phyloP scores from a whole-genome alignment of 2,797 vertebrate genomes.

The Nyctibius grandis region DNA sequence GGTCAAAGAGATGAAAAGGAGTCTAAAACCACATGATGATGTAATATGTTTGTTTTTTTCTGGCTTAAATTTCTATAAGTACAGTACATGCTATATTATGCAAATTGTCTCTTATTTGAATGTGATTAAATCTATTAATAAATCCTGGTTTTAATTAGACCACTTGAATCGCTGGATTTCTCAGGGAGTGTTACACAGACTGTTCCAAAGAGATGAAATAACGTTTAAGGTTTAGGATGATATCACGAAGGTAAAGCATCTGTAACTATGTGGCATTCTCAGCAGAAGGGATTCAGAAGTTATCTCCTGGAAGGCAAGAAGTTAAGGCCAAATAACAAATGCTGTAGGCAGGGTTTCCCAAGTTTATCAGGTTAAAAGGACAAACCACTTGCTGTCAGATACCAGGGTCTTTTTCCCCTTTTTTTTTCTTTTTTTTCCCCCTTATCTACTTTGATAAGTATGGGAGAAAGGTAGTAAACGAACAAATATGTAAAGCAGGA shows the following conservation, averaged over 20 bases:
- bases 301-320: background rate
- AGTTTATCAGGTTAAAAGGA: background rate
- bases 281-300: background rate
- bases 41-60: background rate
- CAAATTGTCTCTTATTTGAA: background rate
- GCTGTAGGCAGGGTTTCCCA: background rate
- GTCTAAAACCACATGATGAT: background rate
- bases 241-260: background rate
- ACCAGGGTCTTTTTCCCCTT: fast-evolving
- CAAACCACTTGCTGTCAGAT: background rate
- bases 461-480: background rate
- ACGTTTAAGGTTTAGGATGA: background rate
- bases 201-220: background rate
- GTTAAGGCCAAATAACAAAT: background rate
- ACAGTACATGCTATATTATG: background rate
- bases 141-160: background rate
- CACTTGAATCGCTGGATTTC: background rate
- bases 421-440: fast-evolving
- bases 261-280: background rate
- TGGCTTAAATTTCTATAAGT: background rate
- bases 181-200: background rate
- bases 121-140: slow-evolving; percentile 22
- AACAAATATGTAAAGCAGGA: background rate
- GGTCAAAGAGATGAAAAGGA: background rate
- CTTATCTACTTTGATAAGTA: background rate